A percentile compares a stretch with the other conserved stretches of the same genome.
Conservation (phyloP, 2,113 vertebrate species). For the Heteronetta atricapilla region DNA sequence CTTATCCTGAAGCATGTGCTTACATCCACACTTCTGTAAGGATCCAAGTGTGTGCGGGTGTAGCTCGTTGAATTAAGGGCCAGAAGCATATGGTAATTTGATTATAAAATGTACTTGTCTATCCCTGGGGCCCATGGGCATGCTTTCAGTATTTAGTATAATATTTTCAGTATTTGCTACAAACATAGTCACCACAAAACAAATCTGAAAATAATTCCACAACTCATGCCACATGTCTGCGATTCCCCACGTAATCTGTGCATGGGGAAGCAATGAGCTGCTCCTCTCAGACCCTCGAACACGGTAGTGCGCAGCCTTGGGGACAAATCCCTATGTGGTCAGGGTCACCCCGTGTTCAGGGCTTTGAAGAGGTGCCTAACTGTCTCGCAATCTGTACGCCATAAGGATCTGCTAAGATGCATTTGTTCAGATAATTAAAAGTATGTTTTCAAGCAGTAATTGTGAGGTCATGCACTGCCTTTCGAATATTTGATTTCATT, state of each 20-base stretch:
- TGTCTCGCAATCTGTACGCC: conserved; percentile 14
- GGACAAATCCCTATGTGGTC: not conserved
- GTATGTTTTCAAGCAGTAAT: conserved; percentile 8
- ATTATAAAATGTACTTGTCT: conserved; percentile 12
- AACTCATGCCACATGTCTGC: not conserved
- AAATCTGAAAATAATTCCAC: conserved; percentile 21
- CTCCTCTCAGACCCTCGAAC: not conserved
- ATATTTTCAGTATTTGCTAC: conserved; percentile 23
- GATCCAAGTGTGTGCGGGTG: not conserved
- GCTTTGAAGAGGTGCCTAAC: conserved; percentile 11
- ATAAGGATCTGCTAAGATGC: conserved; percentile 1
- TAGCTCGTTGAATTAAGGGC: not conserved
- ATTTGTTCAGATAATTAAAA: conserved; percentile 36
- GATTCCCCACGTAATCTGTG: not conserved
- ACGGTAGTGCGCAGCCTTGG: not conserved
- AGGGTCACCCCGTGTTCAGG: not conserved
- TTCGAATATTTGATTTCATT: conserved; percentile 39
- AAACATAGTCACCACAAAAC: not conserved
- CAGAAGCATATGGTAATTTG: conserved; percentile 15
- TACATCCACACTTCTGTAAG: not conserved
- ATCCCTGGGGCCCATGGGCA: not conserved
- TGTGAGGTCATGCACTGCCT: not conserved
- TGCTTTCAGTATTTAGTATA: not conserved
- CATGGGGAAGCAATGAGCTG: not conserved
- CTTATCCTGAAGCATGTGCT: not conserved